Conservation (phyloP, 2,113 vertebrate species). For the Ammospiza caudacuta region DNA sequence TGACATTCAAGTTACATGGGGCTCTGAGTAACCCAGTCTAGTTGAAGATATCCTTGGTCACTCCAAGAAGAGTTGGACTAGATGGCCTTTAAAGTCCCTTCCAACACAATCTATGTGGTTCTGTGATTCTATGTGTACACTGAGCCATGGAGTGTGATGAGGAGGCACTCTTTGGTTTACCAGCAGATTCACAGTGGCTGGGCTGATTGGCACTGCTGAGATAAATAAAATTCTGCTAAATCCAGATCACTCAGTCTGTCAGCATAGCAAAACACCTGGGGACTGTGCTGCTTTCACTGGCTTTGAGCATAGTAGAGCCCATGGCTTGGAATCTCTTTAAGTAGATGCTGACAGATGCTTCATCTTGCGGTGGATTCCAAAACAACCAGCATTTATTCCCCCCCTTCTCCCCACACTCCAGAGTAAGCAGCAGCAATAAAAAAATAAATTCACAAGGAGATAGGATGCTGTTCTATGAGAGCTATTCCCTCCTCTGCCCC, state of each 20-base stretch:
- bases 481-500: neutral
- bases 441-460: neutral
- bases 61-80: neutral
- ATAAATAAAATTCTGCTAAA: neutral
- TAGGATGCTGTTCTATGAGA: neutral
- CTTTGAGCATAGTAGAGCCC: neutral
- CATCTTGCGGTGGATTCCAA: neutral
- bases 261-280: neutral
- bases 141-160: neutral
- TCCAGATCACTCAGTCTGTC: neutral
- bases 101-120: neutral
- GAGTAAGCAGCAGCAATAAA: neutral
- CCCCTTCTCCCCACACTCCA: neutral
- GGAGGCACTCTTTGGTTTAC: neutral
- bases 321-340: neutral
- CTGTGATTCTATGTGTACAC: neutral
- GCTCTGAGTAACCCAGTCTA: neutral
- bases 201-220: neutral
- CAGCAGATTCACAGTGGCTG: neutral
- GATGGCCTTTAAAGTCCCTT: neutral
- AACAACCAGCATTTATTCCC: neutral
- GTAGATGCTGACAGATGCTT: neutral
- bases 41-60: neutral
- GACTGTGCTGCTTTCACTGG: neutral
- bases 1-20: neutral